Evolutionary conservation across 2,113 vertebrate genomes (phyloP).

Genomic region (Trachemys scripta): DNA sequence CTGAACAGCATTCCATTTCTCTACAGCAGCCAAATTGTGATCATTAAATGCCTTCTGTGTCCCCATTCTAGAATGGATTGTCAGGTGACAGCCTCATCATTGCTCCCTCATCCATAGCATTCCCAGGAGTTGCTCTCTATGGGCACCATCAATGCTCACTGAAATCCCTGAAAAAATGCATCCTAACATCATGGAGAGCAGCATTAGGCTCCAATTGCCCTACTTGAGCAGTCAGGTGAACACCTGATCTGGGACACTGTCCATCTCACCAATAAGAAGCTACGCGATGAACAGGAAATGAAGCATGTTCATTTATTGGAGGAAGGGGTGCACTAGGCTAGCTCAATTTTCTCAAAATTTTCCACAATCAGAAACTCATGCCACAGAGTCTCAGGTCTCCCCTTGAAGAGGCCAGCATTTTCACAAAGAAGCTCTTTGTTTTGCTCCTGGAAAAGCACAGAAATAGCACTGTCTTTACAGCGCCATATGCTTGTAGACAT

Average conservation of each 20-base stretch:
- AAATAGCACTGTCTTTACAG: not conserved
- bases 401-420: not conserved
- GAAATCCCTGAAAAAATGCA: not conserved
- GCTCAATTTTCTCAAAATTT: not conserved
- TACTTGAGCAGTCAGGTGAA: not conserved
- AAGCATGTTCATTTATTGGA: not conserved
- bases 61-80: not conserved
- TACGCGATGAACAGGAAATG: not conserved
- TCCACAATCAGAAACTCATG: not conserved
- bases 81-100: not conserved
- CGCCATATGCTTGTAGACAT: not conserved
- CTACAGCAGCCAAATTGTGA: not conserved
- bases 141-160: not conserved
- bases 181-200: not conserved
- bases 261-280: not conserved
- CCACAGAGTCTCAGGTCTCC: not conserved
- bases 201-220: not conserved
- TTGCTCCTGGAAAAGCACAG: not conserved
- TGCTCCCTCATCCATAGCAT: not conserved
- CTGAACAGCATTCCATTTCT: not conserved
- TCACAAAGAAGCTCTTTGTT: not conserved
- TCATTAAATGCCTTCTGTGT: constrained; percentile 3
- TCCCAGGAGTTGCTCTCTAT: not conserved
- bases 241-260: not conserved
- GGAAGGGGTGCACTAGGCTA: not conserved